A percentile compares a stretch with the other conserved stretches of the same genome.
These are phyloP conservation scores for Dendrocopos noguchii DNA, from an alignment of 2,113 vertebrate genomes.

Conservation along the genomic window DNA sequence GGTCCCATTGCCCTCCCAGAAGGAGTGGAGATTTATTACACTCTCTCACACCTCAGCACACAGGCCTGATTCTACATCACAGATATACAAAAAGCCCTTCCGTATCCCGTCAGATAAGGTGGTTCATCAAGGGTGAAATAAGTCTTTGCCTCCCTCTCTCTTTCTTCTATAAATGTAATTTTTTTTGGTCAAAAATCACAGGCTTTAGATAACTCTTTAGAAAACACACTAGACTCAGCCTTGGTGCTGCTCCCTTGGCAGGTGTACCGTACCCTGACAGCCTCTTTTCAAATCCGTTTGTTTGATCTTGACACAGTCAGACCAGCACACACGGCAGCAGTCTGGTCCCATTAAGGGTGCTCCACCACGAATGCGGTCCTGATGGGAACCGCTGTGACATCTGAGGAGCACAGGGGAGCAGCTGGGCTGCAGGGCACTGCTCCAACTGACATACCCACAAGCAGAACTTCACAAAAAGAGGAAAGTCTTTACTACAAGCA, in stretches of 20 bases:
- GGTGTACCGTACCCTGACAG: accelerated
- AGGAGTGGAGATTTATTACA: neutral
- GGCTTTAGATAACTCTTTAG: neutral
- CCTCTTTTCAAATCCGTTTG: neutral
- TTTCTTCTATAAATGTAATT: neutral
- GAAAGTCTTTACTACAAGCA: neutral
- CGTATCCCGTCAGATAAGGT: neutral
- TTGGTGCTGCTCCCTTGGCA: neutral
- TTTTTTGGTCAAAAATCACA: neutral
- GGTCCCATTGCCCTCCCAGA: neutral
- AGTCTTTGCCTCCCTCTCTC: neutral
- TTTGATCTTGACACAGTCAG: neutral
- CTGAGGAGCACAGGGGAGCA: neutral
- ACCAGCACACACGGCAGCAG: neutral
- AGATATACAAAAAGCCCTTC: neutral
- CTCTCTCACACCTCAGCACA: neutral
- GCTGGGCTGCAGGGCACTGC: neutral
- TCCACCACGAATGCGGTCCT: accelerated
- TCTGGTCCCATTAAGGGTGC: neutral
- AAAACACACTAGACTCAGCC: neutral
- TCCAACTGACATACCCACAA: neutral
- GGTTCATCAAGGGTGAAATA: neutral
- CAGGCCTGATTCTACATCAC: neutral
- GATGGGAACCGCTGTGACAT: neutral
- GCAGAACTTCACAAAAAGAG: neutral